phyloP scores from a whole-genome alignment of 2,797 vertebrate genomes.

The Oreonectes daqikongensis region DNA sequence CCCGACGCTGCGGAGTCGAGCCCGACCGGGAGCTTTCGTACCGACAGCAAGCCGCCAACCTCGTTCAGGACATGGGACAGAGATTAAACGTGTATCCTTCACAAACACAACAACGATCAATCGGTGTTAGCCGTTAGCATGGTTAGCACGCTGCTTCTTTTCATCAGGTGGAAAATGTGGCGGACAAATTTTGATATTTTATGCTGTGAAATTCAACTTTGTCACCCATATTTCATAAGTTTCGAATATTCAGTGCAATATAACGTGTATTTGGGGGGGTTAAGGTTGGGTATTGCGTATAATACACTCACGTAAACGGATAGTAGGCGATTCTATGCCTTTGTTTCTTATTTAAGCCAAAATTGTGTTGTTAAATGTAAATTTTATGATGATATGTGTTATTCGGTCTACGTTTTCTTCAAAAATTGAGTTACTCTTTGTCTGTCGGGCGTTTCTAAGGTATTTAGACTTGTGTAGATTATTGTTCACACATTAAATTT shows the following conservation, averaged over 20 bases:
- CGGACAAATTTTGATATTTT: not conserved
- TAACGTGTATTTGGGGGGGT: not conserved
- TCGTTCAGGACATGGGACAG: conserved; percentile 97
- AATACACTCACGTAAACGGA: not conserved
- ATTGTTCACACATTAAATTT: no score
- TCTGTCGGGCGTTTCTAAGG: no score
- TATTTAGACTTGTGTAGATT: no score
- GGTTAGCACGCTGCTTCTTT: conserved; percentile 38
- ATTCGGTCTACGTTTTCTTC: no score
- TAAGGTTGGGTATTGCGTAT: not conserved
- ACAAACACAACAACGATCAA: not conserved
- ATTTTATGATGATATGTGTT: no score
- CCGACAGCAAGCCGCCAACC: conserved; percentile 95
- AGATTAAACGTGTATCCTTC: conserved; percentile 98
- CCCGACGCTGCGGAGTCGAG: conserved; percentile 91
- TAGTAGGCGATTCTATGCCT: not conserved
- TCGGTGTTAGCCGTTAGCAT: conserved; percentile 26
- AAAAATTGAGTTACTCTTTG: no score
- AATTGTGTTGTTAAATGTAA: no score
- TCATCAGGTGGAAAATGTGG: conserved; percentile 33
- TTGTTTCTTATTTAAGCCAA: not conserved
- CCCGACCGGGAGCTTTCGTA: conserved; percentile 93
- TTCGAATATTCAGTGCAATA: not conserved
- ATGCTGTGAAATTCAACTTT: no score
- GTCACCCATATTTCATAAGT: not conserved